phyloP scores from a whole-genome alignment of 2,797 vertebrate genomes.

The Knipowitschia caucasica region DNA sequence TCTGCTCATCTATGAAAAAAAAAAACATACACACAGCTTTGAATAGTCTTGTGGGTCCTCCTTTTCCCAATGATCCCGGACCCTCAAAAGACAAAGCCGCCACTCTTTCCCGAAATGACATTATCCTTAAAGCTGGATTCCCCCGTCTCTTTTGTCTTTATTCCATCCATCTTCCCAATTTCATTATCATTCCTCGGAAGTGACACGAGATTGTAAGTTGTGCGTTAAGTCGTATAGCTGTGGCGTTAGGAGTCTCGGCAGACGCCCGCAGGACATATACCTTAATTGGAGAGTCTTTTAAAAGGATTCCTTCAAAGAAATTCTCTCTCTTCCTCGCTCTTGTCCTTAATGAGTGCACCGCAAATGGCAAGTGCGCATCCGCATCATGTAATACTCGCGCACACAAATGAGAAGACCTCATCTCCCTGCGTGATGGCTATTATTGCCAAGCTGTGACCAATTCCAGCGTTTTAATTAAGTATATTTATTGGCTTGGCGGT shows the following conservation, averaged over 20 bases:
- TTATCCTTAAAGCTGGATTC: slow-evolving; percentile 43
- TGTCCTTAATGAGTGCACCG: slow-evolving; percentile 70
- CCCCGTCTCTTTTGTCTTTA: slow-evolving; percentile 42
- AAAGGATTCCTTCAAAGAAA: slow-evolving; percentile 74
- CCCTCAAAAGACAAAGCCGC: slow-evolving; percentile 48
- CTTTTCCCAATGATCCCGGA: slow-evolving; percentile 33
- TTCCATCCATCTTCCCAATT: slow-evolving; percentile 43
- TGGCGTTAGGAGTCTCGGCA: slow-evolving; percentile 41
- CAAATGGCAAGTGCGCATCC: slow-evolving; percentile 71
- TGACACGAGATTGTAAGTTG: slow-evolving; percentile 55
- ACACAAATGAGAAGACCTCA: slow-evolving; percentile 64
- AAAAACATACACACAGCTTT: slow-evolving; percentile 31
- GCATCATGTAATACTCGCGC: slow-evolving; percentile 68
- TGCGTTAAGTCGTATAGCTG: slow-evolving; percentile 51
- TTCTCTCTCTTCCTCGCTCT: slow-evolving; percentile 37
- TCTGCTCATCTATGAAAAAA: slow-evolving; percentile 42
- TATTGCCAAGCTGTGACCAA: slow-evolving; percentile 76
- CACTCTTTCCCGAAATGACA: slow-evolving; percentile 49
- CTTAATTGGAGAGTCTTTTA: slow-evolving; percentile 76
- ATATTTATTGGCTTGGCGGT: slow-evolving; percentile 68
- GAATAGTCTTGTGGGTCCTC: slow-evolving; percentile 24
- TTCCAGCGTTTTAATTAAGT: slow-evolving; percentile 74
- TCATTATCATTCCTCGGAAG: slow-evolving; percentile 62
- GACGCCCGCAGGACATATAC: slow-evolving; percentile 70
- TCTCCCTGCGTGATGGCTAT: slow-evolving; percentile 66